Evolutionary conservation across 2,888 invertebrate genomes (phyloP).

Genomic region (Odontocerum albicorne): DNA sequence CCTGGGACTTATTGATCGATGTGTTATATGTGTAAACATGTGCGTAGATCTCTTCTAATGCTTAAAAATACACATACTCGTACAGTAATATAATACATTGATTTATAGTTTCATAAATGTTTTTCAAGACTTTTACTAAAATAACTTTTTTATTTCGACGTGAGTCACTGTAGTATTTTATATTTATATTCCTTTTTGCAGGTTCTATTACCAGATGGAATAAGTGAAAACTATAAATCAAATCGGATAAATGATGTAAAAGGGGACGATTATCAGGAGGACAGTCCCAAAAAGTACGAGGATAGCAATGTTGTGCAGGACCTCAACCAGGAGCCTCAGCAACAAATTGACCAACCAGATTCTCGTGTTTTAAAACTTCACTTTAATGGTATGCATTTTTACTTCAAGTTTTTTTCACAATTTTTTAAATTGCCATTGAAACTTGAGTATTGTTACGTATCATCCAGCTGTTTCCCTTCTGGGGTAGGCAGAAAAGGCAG

Average conservation of each 20-base stretch:
- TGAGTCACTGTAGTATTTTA: too few species aligned
- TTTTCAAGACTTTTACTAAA: too few species aligned
- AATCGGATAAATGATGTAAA: constrained; percentile 7
- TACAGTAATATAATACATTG: too few species aligned
- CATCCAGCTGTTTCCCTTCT: neutral
- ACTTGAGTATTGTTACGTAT: neutral
- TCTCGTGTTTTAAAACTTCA: constrained; percentile 11
- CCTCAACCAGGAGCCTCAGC: constrained; percentile 14
- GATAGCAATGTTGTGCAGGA: constrained; percentile 4
- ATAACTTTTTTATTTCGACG: too few species aligned
- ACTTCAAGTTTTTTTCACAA: neutral
- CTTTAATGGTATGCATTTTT: constrained; percentile 23
- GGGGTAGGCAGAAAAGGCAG: too few species aligned
- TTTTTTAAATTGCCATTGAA: neutral
- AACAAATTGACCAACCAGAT: constrained; percentile 30
- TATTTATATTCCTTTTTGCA: neutral
- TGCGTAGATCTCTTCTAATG: too few species aligned
- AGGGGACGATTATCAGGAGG: constrained; percentile 6
- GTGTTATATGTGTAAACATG: too few species aligned
- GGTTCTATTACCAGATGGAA: neutral
- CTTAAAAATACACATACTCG: too few species aligned
- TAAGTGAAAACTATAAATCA: constrained; percentile 2
- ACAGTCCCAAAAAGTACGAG: constrained; percentile 1
- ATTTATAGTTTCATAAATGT: too few species aligned
- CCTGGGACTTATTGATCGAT: too few species aligned